Evolutionary conservation across 2,113 vertebrate genomes (phyloP), one percentile per base, ranked within the genome.

Genomic region (Ictalurus furcatus): DNA sequence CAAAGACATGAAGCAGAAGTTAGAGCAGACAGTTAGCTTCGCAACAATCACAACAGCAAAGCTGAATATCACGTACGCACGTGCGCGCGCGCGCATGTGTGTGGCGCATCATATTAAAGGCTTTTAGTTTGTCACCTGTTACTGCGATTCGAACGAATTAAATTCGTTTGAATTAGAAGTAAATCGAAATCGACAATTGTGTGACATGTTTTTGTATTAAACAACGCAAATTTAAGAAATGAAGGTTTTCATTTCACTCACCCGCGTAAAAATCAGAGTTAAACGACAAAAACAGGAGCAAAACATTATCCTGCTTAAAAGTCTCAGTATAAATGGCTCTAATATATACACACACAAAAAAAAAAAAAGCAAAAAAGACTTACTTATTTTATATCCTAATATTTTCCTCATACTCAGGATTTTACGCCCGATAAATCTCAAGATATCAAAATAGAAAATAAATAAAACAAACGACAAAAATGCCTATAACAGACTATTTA

Each of bases 21-120:
- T 92, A 1, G 61, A 78, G 90, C 87, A 90, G 83, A 92, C 86
- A 82, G 69, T 52, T 3, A 88, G 86, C 89, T 44, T n/a, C 84
- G 85, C 90, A 69, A 91, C 52, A 88, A 89, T 23, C 65, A 58
- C 82, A 37, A 90, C 34, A 9, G 7, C 84, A 54, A 2, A 85
- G 54, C 11, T 17, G 40, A 63, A 37, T 37, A 79, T 11, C 1
- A 6, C 19, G 37, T 44, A 19, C 25, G 28, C 40, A 44, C 6
- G 85, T 14, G 34, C 19, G 63, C n/a, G 79, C 56, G 17, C 11
- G 34, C 40, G 34, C 17, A 48, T 40, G 79, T 58, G 17, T 17
- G 34, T 58, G 85, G 14, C 14, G 8, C 7, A 23, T 74, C 73
- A 44, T 0, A 58, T 52, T 28, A 52, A 59, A 37, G 63, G 25